Conservation (phyloP, 2,888 invertebrate genomes). For the Pandemis cinnamomeana region DNA sequence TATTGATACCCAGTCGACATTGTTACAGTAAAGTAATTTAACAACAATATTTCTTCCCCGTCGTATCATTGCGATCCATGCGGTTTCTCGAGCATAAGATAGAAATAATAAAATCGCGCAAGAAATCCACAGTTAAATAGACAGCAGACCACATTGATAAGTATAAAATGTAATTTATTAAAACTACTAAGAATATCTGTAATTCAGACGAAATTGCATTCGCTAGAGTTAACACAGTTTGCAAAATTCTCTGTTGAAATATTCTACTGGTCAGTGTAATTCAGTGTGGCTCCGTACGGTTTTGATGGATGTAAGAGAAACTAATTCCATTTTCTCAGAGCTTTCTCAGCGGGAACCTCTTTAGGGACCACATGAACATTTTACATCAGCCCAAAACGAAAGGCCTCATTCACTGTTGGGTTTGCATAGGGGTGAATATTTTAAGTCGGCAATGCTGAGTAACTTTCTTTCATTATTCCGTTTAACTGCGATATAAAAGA, state of each 20-base stretch:
- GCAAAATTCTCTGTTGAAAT: background rate
- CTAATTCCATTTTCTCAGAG: constrained; percentile 36
- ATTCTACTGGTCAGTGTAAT: constrained; percentile 1
- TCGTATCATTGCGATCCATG: background rate
- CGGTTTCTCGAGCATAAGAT: background rate
- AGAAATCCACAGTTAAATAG: background rate
- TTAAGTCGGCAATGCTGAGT: constrained; percentile 36
- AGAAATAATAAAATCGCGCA: background rate
- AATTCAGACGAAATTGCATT: background rate
- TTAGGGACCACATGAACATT: constrained; percentile 38
- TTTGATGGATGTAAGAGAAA: constrained; percentile 31
- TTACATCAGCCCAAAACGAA: constrained; percentile 36
- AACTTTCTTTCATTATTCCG: constrained; percentile 42
- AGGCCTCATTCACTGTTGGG: constrained; percentile 35
- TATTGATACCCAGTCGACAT: background rate
- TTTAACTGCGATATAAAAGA: constrained; percentile 39
- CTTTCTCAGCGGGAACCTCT: constrained; percentile 25
- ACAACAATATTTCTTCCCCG: background rate
- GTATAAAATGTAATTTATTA: background rate
- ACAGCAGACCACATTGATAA: background rate
- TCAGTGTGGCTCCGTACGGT: background rate
- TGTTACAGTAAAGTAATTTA: background rate
- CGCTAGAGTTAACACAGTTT: background rate
- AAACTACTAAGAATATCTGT: background rate
- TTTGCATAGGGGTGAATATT: constrained; percentile 42